Base-by-base conservation (phyloP, 2,888 invertebrate species). In the Balanococcus diminutus region DNA sequence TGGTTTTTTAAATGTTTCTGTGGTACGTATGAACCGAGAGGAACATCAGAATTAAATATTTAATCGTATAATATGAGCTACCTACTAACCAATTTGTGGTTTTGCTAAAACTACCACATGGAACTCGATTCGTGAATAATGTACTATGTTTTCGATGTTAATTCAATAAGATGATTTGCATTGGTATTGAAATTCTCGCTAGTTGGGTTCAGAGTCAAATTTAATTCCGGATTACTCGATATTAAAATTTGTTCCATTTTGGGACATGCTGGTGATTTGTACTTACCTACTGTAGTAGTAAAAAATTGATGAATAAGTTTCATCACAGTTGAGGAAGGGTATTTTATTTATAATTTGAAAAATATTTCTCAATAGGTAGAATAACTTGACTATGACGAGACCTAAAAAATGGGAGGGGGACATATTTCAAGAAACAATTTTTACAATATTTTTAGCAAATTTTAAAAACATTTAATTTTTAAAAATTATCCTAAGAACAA, bases 21-120 rank as follows among this genome's bases (percentile, higher is more conserved):
- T 36, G 36, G 3, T 36, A 36, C 8, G 8, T 56, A 56, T 22
- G 19, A 22, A 9, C 22, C 22, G n/a, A n/a, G n/a, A n/a, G n/a
- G n/a, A n/a, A n/a, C n/a, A n/a, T n/a, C n/a, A n/a, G n/a, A 56
- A 56, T 56, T 22, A 56, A 56, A 56, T 56, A 56, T 56, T 56
- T 56, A 22, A 56, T 22, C 56, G 19, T 56, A 22, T n/a, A n/a
- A n/a, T 56, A 22, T 56, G 56, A 22, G 4, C 9, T 56, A 42
- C 42, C 42, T 56, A 56, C 56, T 56, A 56, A 56, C 56, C 56
- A 22, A 56, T 19, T 56, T 56, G 56, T 22, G 56, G 56, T 22
- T 56, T 56, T 56, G 9, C 19, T 56, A 22, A 56, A 56, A 22
- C 11, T 56, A 56, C 56, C 56, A 22, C 56, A 22, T 56, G 56